Conservation (phyloP, 2,113 vertebrate species). For the Mungos mungo region DNA sequence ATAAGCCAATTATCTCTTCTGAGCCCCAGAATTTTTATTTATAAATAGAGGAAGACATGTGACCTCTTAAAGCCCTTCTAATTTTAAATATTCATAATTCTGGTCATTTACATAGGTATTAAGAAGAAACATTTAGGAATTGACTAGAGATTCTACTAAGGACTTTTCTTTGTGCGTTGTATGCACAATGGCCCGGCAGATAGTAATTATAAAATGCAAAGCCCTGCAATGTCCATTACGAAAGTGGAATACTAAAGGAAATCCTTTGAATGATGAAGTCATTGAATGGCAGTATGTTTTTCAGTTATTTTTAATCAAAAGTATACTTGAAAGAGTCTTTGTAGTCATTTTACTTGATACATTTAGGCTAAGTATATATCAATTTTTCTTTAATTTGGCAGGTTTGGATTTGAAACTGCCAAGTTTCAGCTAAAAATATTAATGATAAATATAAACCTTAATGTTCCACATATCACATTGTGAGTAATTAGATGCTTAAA, state of each 20-base stretch:
- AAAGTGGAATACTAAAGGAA: background rate
- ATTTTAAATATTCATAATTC: background rate
- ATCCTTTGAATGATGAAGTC: background rate
- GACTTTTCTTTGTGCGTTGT: background rate
- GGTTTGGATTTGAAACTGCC: conserved; percentile 12
- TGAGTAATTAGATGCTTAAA: conserved; percentile 41
- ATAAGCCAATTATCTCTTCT: background rate
- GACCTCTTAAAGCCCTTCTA: background rate
- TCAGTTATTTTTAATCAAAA: conserved; percentile 27
- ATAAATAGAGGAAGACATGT: background rate
- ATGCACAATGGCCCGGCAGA: background rate
- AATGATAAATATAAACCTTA: conserved; percentile 53
- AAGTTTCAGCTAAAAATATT: conserved; percentile 58
- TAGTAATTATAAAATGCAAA: background rate
- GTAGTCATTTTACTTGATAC: conserved; percentile 17
- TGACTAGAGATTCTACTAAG: background rate
- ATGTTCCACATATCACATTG: conserved; percentile 9
- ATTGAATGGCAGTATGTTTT: background rate
- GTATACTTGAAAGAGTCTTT: background rate
- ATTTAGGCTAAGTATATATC: conserved; percentile 9
- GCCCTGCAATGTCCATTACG: background rate
- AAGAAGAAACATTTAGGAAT: background rate
- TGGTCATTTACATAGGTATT: background rate
- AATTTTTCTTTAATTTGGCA: conserved; percentile 38
- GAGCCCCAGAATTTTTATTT: background rate